Evolutionary conservation across 2,797 vertebrate genomes (phyloP).

Genomic region (Hemitrygon akajei): DNA sequence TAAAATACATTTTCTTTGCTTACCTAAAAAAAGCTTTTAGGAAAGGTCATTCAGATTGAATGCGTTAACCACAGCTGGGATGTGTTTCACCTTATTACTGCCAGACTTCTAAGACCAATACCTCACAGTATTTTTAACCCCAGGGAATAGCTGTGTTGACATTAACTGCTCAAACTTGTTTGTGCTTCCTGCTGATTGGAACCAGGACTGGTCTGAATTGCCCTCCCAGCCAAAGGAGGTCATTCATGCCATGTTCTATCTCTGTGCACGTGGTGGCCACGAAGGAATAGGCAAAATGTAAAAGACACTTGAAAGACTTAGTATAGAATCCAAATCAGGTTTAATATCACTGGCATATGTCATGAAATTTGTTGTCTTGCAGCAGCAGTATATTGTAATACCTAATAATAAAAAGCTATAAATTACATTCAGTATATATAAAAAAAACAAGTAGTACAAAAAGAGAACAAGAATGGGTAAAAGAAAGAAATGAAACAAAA

Average conservation of each 20-base stretch:
- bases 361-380: too few relatives aligned
- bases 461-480: too few relatives aligned
- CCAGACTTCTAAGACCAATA: not conserved
- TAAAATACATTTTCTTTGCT: not conserved
- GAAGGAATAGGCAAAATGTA: not conserved
- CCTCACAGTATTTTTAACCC: constrained; percentile 14
- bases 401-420: too few relatives aligned
- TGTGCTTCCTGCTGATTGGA: not conserved
- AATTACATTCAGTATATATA: too few relatives aligned
- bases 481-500: too few relatives aligned
- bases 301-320: constrained; percentile 5
- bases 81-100: constrained; percentile 26
- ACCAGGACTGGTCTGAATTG: not conserved
- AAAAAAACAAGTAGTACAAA: too few relatives aligned
- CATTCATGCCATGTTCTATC: not conserved
- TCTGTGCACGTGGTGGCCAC: not conserved
- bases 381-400: too few relatives aligned
- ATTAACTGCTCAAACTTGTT: constrained; percentile 30
- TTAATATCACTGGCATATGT: too few relatives aligned
- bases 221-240: constrained; percentile 8
- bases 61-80: constrained; percentile 2
- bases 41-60: not conserved
- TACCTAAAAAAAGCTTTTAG: not conserved
- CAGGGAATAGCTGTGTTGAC: constrained; percentile 11
- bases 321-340: not conserved